phyloP scores from a whole-genome alignment of 2,113 vertebrate species.

The Montifringilla adamsi region DNA sequence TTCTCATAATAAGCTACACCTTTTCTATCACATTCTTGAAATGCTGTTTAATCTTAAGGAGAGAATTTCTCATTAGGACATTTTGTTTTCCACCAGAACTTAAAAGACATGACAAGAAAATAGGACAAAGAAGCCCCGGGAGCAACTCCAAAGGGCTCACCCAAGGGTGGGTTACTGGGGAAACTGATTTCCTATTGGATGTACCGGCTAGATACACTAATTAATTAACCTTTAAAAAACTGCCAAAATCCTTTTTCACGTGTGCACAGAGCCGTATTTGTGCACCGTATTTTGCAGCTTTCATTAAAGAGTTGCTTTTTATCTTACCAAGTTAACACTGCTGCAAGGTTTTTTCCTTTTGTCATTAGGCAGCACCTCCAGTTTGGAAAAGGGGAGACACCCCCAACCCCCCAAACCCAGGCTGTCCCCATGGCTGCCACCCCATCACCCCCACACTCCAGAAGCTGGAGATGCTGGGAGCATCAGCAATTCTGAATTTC shows the following conservation, averaged over 20 bases:
- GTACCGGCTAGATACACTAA: neutral
- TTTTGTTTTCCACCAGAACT: neutral
- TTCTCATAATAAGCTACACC: neutral
- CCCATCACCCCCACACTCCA: neutral
- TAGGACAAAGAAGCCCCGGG: neutral
- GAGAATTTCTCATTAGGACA: neutral
- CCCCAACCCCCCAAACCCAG: rapidly evolving
- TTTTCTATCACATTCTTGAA: neutral
- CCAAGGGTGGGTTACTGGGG: neutral
- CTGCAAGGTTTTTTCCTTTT: neutral
- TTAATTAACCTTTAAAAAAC: neutral
- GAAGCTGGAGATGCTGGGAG: neutral
- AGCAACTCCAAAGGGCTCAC: neutral
- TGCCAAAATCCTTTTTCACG: rapidly evolving
- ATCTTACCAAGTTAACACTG: neutral
- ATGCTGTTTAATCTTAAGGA: neutral
- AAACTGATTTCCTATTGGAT: neutral
- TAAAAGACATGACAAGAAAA: neutral
- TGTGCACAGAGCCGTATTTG: neutral
- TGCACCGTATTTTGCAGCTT: neutral
- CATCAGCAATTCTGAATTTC: neutral
- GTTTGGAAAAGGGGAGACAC: neutral
- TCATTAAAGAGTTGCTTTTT: neutral
- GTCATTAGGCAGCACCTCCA: neutral
- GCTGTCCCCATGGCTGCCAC: rapidly evolving